phyloP scores from a whole-genome alignment of 2,888 invertebrate species.

The Tetranychus piercei region DNA sequence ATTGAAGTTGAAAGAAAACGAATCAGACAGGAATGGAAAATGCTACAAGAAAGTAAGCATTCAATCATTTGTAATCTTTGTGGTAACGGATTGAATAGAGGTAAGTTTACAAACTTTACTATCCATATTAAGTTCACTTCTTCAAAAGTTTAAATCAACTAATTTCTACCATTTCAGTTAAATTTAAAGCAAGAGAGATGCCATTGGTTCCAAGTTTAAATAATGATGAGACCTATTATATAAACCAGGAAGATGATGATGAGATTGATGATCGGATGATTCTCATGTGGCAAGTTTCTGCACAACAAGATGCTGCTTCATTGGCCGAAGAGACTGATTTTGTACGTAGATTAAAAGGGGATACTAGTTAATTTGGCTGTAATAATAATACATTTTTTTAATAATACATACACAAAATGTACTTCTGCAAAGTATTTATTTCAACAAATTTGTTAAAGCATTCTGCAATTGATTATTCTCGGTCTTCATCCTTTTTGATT shows the following conservation, averaged over 20 bases:
- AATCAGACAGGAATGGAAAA: slow-evolving; percentile 17
- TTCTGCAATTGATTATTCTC: not conserved
- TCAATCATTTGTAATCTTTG: slow-evolving; percentile 20
- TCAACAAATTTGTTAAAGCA: not conserved
- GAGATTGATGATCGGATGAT: slow-evolving; percentile 6
- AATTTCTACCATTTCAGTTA: not conserved
- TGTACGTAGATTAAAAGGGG: slow-evolving; percentile 9
- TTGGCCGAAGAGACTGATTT: slow-evolving; percentile 20
- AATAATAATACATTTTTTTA: no score
- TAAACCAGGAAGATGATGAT: not conserved
- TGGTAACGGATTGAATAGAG: slow-evolving; percentile 12
- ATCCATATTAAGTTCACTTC: not conserved
- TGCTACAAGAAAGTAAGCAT: slow-evolving; percentile 14
- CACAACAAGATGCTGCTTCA: slow-evolving; percentile 19
- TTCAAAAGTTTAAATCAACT: not conserved
- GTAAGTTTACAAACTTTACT: not conserved
- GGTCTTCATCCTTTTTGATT: not conserved
- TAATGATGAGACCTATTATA: not conserved
- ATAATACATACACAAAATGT: no score
- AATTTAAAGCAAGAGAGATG: not conserved
- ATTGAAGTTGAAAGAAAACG: slow-evolving; percentile 8
- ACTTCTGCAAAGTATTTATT: not conserved
- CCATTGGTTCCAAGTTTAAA: not conserved
- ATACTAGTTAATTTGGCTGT: not conserved
- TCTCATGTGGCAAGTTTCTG: slow-evolving; percentile 19